Conservation (phyloP, 1,140 invertebrate genomes). For the Cheumatopsyche charites region DNA sequence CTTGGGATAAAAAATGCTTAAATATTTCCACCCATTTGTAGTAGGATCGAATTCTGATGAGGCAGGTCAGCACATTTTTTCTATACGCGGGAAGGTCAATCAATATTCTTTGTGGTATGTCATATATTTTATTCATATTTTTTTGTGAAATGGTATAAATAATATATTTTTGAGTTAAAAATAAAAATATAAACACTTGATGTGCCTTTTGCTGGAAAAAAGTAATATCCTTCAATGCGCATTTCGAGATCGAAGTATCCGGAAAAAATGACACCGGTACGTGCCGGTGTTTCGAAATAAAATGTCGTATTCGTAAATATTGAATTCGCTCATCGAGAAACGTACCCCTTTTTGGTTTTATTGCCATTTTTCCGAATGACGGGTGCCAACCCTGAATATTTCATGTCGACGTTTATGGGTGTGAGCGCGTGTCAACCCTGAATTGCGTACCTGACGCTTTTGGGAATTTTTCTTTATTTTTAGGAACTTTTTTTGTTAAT, state of each 20-base stretch:
- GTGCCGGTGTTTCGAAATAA: conserved; percentile 7
- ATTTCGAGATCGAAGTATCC: too few relatives aligned
- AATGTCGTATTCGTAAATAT: conserved; percentile 18
- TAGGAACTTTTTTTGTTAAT: neutral
- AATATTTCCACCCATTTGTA: too few relatives aligned
- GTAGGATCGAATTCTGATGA: too few relatives aligned
- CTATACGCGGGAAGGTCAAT: conserved; percentile 10
- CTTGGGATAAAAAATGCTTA: too few relatives aligned
- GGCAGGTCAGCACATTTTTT: too few relatives aligned
- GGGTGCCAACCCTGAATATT: conserved; percentile 18
- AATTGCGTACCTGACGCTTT: neutral
- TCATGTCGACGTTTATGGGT: neutral
- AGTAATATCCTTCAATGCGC: too few relatives aligned
- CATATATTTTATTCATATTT: too few relatives aligned
- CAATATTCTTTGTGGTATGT: neutral
- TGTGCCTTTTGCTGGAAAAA: too few relatives aligned
- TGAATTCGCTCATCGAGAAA: conserved; percentile 17
- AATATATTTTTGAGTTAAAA: too few relatives aligned
- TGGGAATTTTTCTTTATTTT: neutral
- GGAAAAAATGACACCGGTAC: too few relatives aligned
- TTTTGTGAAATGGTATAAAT: too few relatives aligned
- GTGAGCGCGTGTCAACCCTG: neutral
- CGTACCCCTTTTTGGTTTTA: neutral
- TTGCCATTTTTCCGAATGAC: conserved; percentile 5
- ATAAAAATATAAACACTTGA: too few relatives aligned